Conservation (phyloP, 2,888 invertebrate species). For the Drosophila neotestacea region DNA sequence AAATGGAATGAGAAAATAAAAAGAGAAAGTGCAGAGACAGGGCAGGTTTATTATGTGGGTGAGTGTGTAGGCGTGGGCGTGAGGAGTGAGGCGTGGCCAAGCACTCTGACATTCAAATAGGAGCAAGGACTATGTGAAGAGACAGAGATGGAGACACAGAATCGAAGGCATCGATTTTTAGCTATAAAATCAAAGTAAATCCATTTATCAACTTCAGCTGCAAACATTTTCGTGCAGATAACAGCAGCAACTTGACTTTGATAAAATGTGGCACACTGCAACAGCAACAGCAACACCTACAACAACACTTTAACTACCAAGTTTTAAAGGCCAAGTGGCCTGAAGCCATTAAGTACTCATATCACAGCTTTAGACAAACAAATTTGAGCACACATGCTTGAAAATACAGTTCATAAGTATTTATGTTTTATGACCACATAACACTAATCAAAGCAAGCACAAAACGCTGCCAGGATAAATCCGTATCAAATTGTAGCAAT, state of each 20-base stretch:
- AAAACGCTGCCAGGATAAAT: constrained; percentile 33
- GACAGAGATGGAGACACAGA: not conserved
- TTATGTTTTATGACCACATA: constrained; percentile 25
- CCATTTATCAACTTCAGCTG: constrained; percentile 78
- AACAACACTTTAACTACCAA: constrained; percentile 40
- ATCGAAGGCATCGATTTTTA: constrained; percentile 66
- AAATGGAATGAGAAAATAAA: not conserved
- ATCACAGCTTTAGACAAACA: constrained; percentile 45
- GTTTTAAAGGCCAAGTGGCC: constrained; percentile 57
- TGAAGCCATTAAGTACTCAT: constrained; percentile 52
- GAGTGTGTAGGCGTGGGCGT: not conserved
- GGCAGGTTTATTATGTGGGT: not conserved
- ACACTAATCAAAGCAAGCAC: constrained; percentile 46
- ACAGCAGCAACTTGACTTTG: constrained; percentile 68
- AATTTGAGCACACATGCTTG: constrained; percentile 22
- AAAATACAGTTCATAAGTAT: constrained; percentile 45
- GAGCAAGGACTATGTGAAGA: constrained; percentile 11
- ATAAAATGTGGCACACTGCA: constrained; percentile 70
- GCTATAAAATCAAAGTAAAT: constrained; percentile 79
- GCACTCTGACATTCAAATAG: constrained; percentile 53
- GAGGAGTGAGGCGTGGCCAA: constrained; percentile 2
- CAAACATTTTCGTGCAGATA: constrained; percentile 75
- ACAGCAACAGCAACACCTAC: constrained; percentile 5
- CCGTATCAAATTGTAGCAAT: constrained; percentile 47
- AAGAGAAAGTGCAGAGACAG: not conserved